These are phyloP conservation scores for Ctenosaura bakeri DNA, from an alignment of 2,797 vertebrate genomes.

Conservation along the genomic window DNA sequence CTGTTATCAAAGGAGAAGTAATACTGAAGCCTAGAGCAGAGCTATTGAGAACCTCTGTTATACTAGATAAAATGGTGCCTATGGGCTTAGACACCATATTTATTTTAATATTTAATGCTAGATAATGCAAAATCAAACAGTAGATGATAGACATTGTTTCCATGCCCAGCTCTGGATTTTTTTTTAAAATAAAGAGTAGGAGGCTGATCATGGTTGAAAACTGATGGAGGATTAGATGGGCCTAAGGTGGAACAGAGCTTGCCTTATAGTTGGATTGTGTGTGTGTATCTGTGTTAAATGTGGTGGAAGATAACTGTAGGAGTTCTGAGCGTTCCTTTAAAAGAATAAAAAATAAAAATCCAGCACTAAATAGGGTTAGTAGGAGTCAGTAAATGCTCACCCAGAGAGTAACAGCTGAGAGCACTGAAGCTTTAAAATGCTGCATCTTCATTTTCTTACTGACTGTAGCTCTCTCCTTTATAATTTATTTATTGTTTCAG, in stretches of 20 bases:
- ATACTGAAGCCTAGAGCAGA: not conserved
- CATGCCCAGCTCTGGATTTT: not conserved
- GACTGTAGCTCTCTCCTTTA: not conserved
- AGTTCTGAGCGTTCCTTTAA: not conserved
- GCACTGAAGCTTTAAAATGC: slow-evolving; percentile 4
- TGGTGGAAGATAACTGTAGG: not conserved
- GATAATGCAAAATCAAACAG: not conserved
- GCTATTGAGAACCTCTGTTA: no score
- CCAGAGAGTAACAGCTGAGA: not conserved
- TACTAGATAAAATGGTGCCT: not conserved
- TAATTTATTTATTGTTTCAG: not conserved
- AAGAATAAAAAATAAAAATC: not conserved
- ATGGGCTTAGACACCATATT: not conserved
- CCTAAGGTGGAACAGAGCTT: not conserved
- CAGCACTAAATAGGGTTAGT: not conserved
- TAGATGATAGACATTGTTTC: not conserved
- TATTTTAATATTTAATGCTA: not conserved
- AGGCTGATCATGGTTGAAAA: not conserved
- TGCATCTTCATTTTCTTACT: not conserved
- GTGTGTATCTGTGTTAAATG: not conserved
- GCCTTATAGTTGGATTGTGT: no score
- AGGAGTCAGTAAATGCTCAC: not conserved
- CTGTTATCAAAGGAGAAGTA: not conserved
- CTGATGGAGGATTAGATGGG: not conserved
- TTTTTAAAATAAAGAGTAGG: not conserved